Conservation (phyloP, 2,797 vertebrate genomes). For the Meriones psammophilus region DNA sequence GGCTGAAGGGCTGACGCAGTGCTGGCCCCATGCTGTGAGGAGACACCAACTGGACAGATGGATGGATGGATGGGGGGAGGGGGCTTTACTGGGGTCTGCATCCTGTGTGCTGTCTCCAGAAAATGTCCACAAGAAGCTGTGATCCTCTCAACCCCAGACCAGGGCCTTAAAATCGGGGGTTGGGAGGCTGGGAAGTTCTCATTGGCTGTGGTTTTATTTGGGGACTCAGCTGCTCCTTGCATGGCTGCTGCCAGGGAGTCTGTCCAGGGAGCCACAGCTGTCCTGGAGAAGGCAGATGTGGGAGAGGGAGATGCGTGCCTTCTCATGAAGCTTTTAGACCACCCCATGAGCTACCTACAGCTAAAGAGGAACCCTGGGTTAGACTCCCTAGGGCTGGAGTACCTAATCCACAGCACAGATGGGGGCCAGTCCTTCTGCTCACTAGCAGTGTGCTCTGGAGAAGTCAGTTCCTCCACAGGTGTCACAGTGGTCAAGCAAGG, state of each 20-base stretch:
- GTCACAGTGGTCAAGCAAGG: neutral
- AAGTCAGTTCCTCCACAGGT: neutral
- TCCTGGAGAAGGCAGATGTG: neutral
- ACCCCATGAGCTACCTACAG: neutral
- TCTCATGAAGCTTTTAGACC: neutral
- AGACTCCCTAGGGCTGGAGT: neutral
- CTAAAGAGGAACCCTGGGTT: neutral
- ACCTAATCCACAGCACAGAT: neutral
- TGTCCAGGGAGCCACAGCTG: conserved; percentile 32
- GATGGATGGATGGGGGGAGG: neutral
- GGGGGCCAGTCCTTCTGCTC: neutral
- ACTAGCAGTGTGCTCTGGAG: neutral
- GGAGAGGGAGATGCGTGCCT: neutral
- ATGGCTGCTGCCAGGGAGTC: neutral
- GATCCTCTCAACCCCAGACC: neutral
- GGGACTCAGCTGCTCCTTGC: neutral
- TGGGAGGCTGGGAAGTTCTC: no score
- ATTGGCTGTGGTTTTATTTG: neutral
- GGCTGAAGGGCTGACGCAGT: neutral
- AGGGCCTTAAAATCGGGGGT: neutral
- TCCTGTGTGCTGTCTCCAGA: neutral
- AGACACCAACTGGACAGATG: neutral
- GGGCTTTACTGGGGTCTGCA: neutral
- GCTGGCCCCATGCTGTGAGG: neutral
- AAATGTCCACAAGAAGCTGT: neutral